A percentile compares a stretch with the other conserved stretches of the same genome.
Evolutionary conservation across 2,113 vertebrate genomes (phyloP).

Genomic region (Myxocyprinus asiaticus): DNA sequence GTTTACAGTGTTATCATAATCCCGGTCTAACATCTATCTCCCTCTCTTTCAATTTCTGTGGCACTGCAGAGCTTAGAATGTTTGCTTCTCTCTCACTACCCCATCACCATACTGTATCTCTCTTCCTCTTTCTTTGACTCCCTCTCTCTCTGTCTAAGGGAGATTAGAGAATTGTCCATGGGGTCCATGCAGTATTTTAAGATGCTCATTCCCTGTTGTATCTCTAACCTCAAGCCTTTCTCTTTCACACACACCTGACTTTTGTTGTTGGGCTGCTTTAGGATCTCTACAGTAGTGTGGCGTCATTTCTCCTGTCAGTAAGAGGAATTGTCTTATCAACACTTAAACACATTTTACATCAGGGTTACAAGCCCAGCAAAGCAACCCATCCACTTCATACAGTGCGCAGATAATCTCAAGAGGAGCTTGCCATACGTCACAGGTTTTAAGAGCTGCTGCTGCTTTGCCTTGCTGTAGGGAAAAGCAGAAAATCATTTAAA

Average conservation of each 20-base stretch:
- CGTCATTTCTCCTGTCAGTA: no score
- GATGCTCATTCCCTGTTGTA: constrained; percentile 1
- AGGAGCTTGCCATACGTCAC: constrained; percentile 5
- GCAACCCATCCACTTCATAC: neutral
- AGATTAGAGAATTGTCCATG: constrained; percentile 35
- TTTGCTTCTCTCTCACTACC: no score
- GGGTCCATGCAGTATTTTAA: constrained; percentile 40
- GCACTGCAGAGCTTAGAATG: no score
- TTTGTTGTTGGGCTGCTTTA: no score
- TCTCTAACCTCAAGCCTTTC: constrained; percentile 22
- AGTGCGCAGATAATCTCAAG: constrained; percentile 30
- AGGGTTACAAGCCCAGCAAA: constrained; percentile 19
- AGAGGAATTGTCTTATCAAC: constrained; percentile 9
- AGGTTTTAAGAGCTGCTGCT: neutral
- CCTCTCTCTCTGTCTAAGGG: neutral
- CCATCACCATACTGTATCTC: no score
- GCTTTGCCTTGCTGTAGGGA: neutral
- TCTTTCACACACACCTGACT: neutral
- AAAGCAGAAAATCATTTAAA: neutral
- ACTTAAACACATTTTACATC: constrained; percentile 29
- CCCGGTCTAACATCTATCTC: constrained; percentile 17
- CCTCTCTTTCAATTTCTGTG: no score
- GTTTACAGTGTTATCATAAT: neutral
- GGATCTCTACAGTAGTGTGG: no score
- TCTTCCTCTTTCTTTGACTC: no score